Conservation (phyloP, 2,113 vertebrate species). For the Tragelaphus imberbis region DNA sequence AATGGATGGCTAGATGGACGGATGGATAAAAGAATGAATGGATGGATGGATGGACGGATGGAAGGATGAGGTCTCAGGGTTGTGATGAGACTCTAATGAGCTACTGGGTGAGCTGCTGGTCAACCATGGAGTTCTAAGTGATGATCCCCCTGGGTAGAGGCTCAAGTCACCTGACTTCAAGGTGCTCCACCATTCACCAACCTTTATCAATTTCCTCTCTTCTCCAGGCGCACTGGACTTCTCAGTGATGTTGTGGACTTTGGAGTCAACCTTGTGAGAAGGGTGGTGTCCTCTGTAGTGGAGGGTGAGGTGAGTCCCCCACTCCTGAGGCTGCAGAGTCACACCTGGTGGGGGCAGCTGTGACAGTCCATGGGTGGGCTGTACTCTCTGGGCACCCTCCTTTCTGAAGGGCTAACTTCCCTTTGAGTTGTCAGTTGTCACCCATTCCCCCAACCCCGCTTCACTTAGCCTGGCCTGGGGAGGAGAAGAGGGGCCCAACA, state of each 20-base stretch:
- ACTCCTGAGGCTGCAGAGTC: no score
- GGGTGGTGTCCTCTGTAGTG: rapidly evolving
- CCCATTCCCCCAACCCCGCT: neutral
- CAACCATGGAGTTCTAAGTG: neutral
- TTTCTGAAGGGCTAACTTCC: no score
- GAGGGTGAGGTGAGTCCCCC: neutral
- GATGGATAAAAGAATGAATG: neutral
- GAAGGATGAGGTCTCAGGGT: neutral
- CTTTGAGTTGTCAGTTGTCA: neutral
- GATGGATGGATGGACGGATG: neutral
- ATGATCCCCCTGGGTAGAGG: no score
- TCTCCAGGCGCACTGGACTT: rapidly evolving
- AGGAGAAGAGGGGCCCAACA: neutral
- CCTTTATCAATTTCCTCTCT: neutral
- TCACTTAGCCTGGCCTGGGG: neutral
- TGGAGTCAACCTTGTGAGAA: rapidly evolving
- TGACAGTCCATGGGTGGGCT: neutral
- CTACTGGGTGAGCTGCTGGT: neutral
- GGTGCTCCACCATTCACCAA: rapidly evolving
- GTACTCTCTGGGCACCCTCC: neutral
- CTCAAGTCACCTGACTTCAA: neutral
- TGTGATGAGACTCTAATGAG: neutral
- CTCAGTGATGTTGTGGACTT: rapidly evolving
- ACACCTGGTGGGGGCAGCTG: neutral
- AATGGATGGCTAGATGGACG: neutral